These are phyloP conservation scores for Artemia sinica DNA, from an alignment of 2,888 invertebrate genomes.

Conservation along the genomic window DNA sequence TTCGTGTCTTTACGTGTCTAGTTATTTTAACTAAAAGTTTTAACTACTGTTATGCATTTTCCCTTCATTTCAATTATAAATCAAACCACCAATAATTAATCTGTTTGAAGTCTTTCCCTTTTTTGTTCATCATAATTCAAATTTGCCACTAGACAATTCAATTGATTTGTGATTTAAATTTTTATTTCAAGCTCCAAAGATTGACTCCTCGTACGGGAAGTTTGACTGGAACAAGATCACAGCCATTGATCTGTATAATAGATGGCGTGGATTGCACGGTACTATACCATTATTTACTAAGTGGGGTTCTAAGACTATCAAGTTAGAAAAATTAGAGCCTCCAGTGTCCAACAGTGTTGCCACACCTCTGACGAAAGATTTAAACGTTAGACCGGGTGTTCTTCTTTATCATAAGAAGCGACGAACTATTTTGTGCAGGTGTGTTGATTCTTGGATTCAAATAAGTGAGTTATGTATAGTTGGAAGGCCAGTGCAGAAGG, in stretches of 20 bases:
- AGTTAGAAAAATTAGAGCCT: not conserved
- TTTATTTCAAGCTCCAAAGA: not conserved
- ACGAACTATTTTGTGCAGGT: not conserved
- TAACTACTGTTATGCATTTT: too few relatives aligned
- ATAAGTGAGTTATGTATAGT: not conserved
- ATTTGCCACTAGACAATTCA: too few relatives aligned
- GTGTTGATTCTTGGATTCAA: constrained; percentile 1
- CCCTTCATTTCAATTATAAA: too few relatives aligned
- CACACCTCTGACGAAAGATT: not conserved
- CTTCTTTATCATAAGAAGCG: not conserved
- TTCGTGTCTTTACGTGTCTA: too few relatives aligned
- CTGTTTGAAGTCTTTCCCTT: too few relatives aligned
- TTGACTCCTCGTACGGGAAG: not conserved
- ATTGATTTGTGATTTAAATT: not conserved
- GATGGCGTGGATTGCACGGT: not conserved
- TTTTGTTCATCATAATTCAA: too few relatives aligned
- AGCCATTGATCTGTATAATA: not conserved
- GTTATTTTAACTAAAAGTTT: too few relatives aligned
- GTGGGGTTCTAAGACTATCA: not conserved
- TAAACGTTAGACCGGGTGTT: not conserved
- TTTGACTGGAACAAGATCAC: not conserved
- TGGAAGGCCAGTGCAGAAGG: constrained; percentile 5
- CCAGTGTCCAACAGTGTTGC: not conserved
- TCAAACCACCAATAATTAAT: too few relatives aligned
- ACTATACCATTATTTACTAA: not conserved